phyloP scores from a whole-genome alignment of 2,113 vertebrate species.

The Stegastes partitus region DNA sequence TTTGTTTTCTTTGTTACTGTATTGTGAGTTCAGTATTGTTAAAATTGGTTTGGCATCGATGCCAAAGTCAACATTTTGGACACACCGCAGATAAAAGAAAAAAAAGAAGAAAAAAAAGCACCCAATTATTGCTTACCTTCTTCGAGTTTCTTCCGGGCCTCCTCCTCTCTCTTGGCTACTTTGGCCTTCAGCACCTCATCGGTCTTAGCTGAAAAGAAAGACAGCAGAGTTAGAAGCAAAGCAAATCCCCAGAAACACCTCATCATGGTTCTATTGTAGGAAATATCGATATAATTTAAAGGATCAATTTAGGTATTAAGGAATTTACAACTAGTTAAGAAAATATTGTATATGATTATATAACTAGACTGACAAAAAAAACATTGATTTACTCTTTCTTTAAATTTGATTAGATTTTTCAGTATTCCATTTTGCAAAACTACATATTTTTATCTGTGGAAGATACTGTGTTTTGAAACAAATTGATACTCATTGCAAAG shows the following conservation, averaged over 20 bases:
- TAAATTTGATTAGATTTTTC: no score
- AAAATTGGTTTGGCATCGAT: not conserved
- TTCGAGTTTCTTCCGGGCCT: conserved; percentile 90
- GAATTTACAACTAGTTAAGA: not conserved
- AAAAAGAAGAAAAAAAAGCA: no score
- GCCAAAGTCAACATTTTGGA: not conserved
- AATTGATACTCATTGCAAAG: not conserved
- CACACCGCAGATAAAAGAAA: no score
- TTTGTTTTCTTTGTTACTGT: not conserved
- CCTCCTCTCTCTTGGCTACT: conserved; percentile 91
- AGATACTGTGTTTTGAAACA: not conserved
- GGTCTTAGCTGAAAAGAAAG: conserved; percentile 89
- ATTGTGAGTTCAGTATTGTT: not conserved
- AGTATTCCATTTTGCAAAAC: no score
- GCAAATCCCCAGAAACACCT: not conserved
- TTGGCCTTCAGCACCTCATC: conserved; percentile 94
- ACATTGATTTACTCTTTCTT: no score
- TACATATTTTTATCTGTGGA: no score
- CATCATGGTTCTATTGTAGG: no score
- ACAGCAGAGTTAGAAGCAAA: conserved; percentile 22
- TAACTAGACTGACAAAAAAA: not conserved
- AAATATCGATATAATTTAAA: not conserved
- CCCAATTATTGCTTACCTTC: conserved; percentile 86
- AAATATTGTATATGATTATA: not conserved
- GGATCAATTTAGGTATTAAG: not conserved